phyloP scores from a whole-genome alignment of 2,888 invertebrate genomes.

The Clepsis dumicolana region DNA sequence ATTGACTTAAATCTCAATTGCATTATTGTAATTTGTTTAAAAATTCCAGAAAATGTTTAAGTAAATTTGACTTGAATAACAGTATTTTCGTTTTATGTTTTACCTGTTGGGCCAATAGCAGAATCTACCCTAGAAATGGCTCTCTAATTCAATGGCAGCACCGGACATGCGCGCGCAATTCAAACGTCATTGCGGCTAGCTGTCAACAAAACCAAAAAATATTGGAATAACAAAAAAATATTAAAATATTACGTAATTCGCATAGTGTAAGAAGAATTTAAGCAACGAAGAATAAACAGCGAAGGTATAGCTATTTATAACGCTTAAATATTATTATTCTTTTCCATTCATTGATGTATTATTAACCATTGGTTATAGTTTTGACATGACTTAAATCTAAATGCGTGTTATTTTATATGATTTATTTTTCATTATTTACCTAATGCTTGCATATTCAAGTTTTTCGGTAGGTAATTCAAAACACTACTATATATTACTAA shows the following conservation, averaged over 20 bases:
- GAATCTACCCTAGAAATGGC: not conserved
- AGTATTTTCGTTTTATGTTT: too few species aligned
- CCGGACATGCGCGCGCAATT: slow-evolving; percentile 41
- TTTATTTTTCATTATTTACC: not conserved
- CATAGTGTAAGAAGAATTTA: not conserved
- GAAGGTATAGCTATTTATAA: not conserved
- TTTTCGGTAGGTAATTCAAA: too few species aligned
- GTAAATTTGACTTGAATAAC: too few species aligned
- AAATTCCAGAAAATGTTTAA: too few species aligned
- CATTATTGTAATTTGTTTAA: too few species aligned
- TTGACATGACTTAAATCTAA: not conserved
- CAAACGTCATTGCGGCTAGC: slow-evolving; percentile 36
- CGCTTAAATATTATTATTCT: too few species aligned
- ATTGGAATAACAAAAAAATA: slow-evolving; percentile 18
- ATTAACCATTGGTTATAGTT: not conserved
- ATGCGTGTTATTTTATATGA: not conserved
- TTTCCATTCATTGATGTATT: not conserved
- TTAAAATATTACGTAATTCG: slow-evolving; percentile 38
- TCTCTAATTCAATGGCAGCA: slow-evolving; percentile 18
- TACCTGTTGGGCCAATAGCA: too few species aligned
- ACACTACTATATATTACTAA: not conserved
- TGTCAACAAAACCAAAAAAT: slow-evolving; percentile 35
- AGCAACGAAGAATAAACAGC: not conserved
- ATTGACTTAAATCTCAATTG: too few species aligned
- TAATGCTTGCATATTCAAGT: too few species aligned